phyloP scores from a whole-genome alignment of 2,797 vertebrate species.

The Sylvilagus floridanus region DNA sequence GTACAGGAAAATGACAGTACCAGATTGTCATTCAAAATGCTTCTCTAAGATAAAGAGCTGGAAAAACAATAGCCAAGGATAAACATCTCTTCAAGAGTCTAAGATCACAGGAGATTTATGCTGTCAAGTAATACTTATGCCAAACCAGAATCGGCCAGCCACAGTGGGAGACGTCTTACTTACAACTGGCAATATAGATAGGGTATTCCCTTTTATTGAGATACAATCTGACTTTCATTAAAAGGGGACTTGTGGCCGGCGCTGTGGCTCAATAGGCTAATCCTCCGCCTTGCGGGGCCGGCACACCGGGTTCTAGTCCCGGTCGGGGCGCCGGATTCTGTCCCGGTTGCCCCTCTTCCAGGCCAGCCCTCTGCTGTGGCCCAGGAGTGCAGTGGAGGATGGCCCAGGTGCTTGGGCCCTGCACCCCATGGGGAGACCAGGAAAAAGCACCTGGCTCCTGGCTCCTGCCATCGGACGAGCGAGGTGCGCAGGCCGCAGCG shows the following conservation, averaged over 20 bases:
- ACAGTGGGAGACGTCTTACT: not conserved
- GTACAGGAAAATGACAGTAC: rapidly evolving
- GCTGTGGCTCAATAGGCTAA: too few relatives aligned
- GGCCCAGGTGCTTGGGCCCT: too few relatives aligned
- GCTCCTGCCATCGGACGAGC: too few relatives aligned
- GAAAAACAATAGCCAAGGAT: not conserved
- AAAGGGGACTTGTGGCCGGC: constrained; percentile 18
- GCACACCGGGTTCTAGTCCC: too few relatives aligned
- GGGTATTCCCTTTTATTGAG: constrained; percentile 10
- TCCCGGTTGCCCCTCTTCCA: too few relatives aligned
- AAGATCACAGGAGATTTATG: rapidly evolving
- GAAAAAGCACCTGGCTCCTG: too few relatives aligned
- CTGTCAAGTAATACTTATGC: not conserved
- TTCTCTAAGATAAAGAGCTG: not conserved
- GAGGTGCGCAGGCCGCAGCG: too few relatives aligned
- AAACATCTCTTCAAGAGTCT: constrained; percentile 10
- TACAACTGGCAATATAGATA: not conserved
- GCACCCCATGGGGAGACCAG: too few relatives aligned
- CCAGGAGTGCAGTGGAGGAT: too few relatives aligned
- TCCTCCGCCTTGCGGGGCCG: too few relatives aligned
- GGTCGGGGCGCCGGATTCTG: too few relatives aligned
- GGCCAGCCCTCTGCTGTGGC: too few relatives aligned
- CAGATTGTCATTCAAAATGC: not conserved
- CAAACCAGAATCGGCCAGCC: not conserved
- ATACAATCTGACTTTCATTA: constrained; percentile 34